Conservation (phyloP, 2,888 invertebrate species). For the Chelonus formosanus region DNA sequence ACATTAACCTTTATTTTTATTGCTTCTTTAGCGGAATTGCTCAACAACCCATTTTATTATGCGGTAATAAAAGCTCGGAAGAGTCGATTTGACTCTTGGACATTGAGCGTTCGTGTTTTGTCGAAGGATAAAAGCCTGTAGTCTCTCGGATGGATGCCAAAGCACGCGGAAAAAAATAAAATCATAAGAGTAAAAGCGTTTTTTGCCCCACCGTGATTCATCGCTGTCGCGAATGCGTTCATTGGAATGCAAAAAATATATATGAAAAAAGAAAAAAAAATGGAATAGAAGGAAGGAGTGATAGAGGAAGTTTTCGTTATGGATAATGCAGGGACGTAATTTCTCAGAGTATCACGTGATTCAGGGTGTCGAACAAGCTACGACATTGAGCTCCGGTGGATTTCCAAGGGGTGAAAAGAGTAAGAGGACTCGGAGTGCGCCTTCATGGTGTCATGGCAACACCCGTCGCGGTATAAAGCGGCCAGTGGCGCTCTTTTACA, state of each 20-base stretch:
- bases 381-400: constrained; percentile 1
- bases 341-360: constrained; percentile 19
- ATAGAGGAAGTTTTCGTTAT: constrained; percentile 12
- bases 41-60: constrained; percentile 9
- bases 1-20: constrained; percentile 1
- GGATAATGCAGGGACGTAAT: constrained; percentile 17
- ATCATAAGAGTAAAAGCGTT: no score
- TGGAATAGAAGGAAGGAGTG: background rate
- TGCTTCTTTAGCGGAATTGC: constrained; percentile 1
- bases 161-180: no score
- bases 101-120: background rate
- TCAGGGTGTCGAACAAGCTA: constrained; percentile 8
- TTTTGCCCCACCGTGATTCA: no score
- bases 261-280: background rate
- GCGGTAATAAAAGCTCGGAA: constrained; percentile 4
- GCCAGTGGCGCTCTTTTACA: constrained; percentile 3
- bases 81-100: constrained; percentile 11
- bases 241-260: no score
- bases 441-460: constrained; percentile 63
- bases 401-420: constrained; percentile 32
- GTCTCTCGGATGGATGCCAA: no score
- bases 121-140: no score
- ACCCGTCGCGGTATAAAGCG: constrained; percentile 46
- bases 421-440: constrained; percentile 51
- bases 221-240: no score